Conservation (phyloP, 2,113 vertebrate genomes). For the Brienomyrus brachyistius region DNA sequence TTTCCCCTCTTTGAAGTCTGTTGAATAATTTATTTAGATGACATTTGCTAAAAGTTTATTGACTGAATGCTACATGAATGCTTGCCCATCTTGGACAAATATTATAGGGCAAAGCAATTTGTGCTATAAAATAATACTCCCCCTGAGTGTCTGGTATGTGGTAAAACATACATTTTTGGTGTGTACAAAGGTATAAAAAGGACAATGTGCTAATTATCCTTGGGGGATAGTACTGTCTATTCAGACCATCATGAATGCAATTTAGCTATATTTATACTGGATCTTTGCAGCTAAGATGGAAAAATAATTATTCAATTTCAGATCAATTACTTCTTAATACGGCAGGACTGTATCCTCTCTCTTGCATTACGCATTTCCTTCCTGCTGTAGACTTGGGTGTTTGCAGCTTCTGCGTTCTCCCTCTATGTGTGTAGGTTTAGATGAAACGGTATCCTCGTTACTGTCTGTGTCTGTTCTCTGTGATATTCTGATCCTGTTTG, state of each 20-base stretch:
- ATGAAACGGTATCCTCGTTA: not conserved
- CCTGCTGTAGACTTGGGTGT: not conserved
- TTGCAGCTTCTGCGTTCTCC: not conserved
- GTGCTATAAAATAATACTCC: not conserved
- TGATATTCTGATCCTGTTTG: not conserved
- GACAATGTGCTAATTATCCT: not conserved
- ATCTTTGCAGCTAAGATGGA: not conserved
- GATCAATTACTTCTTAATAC: not conserved
- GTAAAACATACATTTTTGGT: not conserved
- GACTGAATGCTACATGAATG: conserved; percentile 3
- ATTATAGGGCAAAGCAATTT: not conserved
- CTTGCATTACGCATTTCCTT: not conserved
- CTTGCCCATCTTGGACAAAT: not conserved
- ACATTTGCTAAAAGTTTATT: conserved; percentile 25
- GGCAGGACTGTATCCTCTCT: not conserved
- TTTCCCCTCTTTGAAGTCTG: conserved; percentile 23
- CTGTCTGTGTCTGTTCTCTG: not conserved
- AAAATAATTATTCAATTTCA: not conserved
- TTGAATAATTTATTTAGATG: conserved; percentile 30
- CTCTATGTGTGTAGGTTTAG: not conserved
- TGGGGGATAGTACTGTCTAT: not conserved
- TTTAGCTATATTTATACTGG: not conserved
- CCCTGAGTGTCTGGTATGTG: not conserved
- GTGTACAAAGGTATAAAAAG: not conserved
- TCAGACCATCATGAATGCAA: not conserved